A percentile compares a stretch with the other conserved stretches of the same genome.
phyloP scores from a whole-genome alignment of 2,888 invertebrate species.

The Amaurobius ferox region DNA sequence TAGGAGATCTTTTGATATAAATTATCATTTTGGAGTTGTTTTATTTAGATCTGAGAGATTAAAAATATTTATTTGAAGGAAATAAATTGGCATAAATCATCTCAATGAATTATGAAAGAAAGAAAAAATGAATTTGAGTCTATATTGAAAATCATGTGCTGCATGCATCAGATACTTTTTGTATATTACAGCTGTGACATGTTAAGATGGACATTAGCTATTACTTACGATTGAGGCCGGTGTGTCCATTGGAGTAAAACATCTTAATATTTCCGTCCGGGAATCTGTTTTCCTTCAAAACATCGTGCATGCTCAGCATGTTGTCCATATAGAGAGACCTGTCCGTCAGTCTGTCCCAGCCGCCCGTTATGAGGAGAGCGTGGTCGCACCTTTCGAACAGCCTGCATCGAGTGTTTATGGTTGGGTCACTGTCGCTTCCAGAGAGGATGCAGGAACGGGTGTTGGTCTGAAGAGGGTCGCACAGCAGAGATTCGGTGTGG shows the following conservation, averaged over 20 bases:
- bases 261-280: slow-evolving; percentile 79
- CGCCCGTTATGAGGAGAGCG: slow-evolving; percentile 80
- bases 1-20: no score
- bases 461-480: slow-evolving; percentile 79
- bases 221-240: slow-evolving; percentile 32
- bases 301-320: slow-evolving; percentile 77
- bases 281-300: slow-evolving; percentile 79
- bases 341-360: slow-evolving; percentile 79
- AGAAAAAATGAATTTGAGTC: no score
- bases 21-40: no score
- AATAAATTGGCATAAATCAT: no score
- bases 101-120: no score
- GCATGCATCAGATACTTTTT: no score
- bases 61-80: no score
- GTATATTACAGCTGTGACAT: no score
- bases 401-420: slow-evolving; percentile 78
- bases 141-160: no score
- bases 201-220: no score
- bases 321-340: slow-evolving; percentile 77
- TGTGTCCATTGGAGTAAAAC: slow-evolving; percentile 80
- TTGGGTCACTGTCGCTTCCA: slow-evolving; percentile 78
- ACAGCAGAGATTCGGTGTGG: slow-evolving; percentile 77
- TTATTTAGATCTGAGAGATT: no score
- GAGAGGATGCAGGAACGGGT: slow-evolving; percentile 78
- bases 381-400: slow-evolving; percentile 80